Evolutionary conservation across 2,797 vertebrate species (phyloP).

Genomic region (Diplodus puntazzo): DNA sequence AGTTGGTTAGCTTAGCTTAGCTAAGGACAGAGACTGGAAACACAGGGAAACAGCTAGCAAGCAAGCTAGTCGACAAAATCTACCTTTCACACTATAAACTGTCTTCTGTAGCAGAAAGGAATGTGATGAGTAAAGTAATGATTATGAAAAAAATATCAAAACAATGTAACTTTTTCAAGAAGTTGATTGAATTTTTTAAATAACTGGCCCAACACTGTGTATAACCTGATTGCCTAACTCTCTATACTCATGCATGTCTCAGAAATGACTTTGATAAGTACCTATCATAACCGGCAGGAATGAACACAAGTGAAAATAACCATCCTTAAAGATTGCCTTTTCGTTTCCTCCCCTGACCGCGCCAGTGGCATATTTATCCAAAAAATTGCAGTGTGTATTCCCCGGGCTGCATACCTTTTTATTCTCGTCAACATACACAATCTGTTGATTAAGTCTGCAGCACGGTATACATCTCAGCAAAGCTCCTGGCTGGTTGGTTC

Average conservation of each 20-base stretch:
- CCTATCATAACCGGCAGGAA: neutral
- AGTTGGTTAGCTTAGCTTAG: slow-evolving; percentile 1
- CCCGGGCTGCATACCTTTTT: slow-evolving; percentile 35
- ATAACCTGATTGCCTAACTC: neutral
- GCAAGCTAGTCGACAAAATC: no score
- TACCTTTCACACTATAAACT: no score
- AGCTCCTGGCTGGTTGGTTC: slow-evolving; percentile 67
- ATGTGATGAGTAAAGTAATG: neutral
- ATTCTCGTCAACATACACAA: slow-evolving; percentile 55
- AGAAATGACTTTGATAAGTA: neutral
- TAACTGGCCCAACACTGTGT: no score
- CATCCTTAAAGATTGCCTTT: slow-evolving; percentile 46
- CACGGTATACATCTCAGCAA: slow-evolving; percentile 46
- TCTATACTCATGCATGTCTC: neutral
- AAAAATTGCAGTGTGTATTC: slow-evolving; percentile 30
- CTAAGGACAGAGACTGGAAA: neutral
- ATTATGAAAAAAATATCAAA: neutral
- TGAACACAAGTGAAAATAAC: slow-evolving; percentile 10
- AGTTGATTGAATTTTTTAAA: no score
- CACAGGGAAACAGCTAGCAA: neutral
- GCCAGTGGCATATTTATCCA: slow-evolving; percentile 50
- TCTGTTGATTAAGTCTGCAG: slow-evolving; percentile 70
- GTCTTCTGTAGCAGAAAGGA: neutral
- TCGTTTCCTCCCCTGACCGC: slow-evolving; percentile 46
- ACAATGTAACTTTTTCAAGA: neutral